phyloP scores from a whole-genome alignment of 2,113 vertebrate genomes.

The Cynopterus brachyotis region DNA sequence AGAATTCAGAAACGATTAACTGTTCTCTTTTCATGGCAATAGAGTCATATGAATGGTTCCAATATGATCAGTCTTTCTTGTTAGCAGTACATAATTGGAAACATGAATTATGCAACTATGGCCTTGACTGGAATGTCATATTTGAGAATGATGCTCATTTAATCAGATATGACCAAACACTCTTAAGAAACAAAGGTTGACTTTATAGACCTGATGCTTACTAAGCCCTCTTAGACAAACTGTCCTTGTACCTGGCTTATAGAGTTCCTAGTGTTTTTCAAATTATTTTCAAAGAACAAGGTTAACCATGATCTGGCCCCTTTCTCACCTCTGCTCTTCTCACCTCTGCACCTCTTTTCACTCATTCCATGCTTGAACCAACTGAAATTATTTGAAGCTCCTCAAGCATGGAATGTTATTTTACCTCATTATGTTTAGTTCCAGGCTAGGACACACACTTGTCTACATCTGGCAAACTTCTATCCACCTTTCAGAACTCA shows the following conservation, averaged over 20 bases:
- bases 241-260: background rate
- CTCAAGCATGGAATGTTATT: background rate
- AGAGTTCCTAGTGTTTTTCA: background rate
- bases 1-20: background rate
- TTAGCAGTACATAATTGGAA: background rate
- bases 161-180: background rate
- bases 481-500: background rate
- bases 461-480: background rate
- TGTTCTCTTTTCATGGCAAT: background rate
- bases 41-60: background rate
- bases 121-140: background rate
- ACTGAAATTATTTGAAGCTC: background rate
- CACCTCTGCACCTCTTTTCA: background rate
- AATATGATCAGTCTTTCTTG: background rate
- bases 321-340: background rate
- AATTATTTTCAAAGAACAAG: background rate
- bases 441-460: background rate
- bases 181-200: background rate
- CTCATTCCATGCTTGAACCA: background rate
- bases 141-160: slow-evolving; percentile 7
- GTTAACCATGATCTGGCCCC: background rate
- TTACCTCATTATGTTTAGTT: background rate
- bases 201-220: background rate
- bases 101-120: background rate
- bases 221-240: background rate